These are phyloP conservation scores for Corticium candelabrum DNA, from an alignment of 37 sponge, comb jelly and placozoan species.

Conservation along the genomic window DNA sequence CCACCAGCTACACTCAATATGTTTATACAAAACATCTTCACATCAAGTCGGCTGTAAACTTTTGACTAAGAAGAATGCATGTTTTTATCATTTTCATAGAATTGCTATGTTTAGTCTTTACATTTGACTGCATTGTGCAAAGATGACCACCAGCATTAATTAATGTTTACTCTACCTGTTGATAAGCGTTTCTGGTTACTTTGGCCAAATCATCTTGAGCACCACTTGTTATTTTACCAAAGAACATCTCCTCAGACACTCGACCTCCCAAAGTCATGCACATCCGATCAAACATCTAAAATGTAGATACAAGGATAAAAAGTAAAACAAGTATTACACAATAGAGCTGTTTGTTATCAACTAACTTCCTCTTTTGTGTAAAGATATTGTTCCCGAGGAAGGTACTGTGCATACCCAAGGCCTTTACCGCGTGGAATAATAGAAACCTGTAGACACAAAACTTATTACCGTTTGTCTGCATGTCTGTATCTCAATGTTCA, in stretches of 20 bases:
- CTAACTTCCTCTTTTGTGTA: conserved; percentile 67
- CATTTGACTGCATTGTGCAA: too few species aligned
- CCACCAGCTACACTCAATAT: too few species aligned
- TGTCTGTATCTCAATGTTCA: too few species aligned
- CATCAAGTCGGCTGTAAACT: too few species aligned
- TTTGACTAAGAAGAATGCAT: too few species aligned
- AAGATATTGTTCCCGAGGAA: conserved; percentile 78
- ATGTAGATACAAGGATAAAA: not conserved
- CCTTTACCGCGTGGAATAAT: conserved; percentile 84
- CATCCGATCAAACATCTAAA: conserved; percentile 79
- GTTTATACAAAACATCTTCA: too few species aligned
- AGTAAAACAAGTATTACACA: not conserved
- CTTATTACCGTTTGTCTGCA: too few species aligned
- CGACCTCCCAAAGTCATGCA: conserved; percentile 78
- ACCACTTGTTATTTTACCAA: conserved; percentile 69
- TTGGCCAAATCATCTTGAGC: conserved; percentile 80
- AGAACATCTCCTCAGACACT: conserved; percentile 67
- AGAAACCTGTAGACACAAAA: conserved; percentile 61
- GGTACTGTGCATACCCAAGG: conserved; percentile 71
- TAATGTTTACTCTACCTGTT: conserved; percentile 33
- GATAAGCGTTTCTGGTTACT: conserved; percentile 68
- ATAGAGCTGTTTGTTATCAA: not conserved
- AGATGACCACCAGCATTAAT: too few species aligned
- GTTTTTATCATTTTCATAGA: too few species aligned
- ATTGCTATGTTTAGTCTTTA: too few species aligned